Evolutionary conservation across 2,797 vertebrate genomes (phyloP), one percentile per base, ranked within the genome.

Genomic region (Prionace glauca): DNA sequence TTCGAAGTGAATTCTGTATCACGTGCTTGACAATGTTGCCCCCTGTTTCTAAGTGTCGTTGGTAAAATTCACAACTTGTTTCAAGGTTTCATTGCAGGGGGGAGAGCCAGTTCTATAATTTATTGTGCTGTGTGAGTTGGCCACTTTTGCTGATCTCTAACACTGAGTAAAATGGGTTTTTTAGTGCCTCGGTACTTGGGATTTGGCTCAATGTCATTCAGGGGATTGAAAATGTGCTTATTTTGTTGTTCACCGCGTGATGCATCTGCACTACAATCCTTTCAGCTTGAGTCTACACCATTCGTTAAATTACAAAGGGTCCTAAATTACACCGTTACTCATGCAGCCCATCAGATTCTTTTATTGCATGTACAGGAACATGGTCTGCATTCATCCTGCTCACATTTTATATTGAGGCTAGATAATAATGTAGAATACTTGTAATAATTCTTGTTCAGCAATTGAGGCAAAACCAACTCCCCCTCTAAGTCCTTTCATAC

Each of bases 241-340:
- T 69, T 94, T 94, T 94, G 24, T 94, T 94, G 74, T 72, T 72
- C 93, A 29, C 67, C 14, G 93, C 26, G n/a, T 94, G 93, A 74
- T 56, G 50, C 26, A 50, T 11, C 41, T 74, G 45, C 11, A 74
- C 67, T 26, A 20, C 36, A 94, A 72, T 74, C 14, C 11, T 74
- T 94, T 94, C 93, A 72, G 65, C 69, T 18, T 12, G 69, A 74
- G 24, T 29, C 24, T 3, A n/a, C 45, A 32, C 69, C 69, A 94
- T 74, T 74, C 56, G 29, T 94, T 56, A 67, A 94, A 94, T 69
- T 71, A 90, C 56, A 65, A 62, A 67, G 62, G 62, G 62, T 67
- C 65, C 18, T 18, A 92, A 92, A 67, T 67, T 92, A 74, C 12
- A 74, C 69, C 29, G 41, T 74, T 41, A 94, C 36, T 74, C 69